phyloP scores from a whole-genome alignment of 2,888 invertebrate species.

The Luperina testacea region DNA sequence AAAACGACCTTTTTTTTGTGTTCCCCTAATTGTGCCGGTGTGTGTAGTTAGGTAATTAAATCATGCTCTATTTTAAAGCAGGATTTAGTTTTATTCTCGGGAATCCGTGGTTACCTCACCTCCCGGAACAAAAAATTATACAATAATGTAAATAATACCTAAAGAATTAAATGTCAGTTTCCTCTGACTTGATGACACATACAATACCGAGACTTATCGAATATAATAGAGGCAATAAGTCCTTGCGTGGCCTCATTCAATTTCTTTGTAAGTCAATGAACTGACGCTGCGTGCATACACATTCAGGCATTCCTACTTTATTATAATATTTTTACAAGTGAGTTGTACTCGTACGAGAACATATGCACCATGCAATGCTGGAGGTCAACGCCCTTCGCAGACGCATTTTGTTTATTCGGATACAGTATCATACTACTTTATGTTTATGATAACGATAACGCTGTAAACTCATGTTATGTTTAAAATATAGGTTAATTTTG shows the following conservation, averaged over 20 bases:
- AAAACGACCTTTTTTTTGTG: too few species aligned
- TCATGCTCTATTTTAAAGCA: conserved; percentile 20
- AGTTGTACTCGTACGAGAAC: conserved; percentile 45
- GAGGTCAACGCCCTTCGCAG: conserved; percentile 70
- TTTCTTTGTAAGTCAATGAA: conserved; percentile 62
- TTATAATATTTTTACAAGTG: conserved; percentile 66
- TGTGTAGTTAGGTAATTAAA: conserved; percentile 5
- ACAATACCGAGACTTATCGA: conserved; percentile 17
- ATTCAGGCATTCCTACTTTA: conserved; percentile 60
- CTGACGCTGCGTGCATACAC: conserved; percentile 50
- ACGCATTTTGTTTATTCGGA: conserved; percentile 70
- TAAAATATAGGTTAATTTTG: conserved; percentile 35
- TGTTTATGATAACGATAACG: conserved; percentile 50
- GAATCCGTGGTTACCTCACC: conserved; percentile 10
- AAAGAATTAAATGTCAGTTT: conserved; percentile 5
- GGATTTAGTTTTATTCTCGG: conserved; percentile 9
- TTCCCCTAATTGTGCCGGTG: too few species aligned
- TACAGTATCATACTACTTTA: conserved; percentile 61
- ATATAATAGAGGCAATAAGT: conserved; percentile 50
- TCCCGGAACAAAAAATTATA: conserved; percentile 13
- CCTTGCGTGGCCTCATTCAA: conserved; percentile 53
- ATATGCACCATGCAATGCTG: conserved; percentile 61
- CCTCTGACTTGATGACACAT: conserved; percentile 5
- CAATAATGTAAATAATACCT: conserved; percentile 1
- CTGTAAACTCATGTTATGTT: conserved; percentile 13